Conservation (phyloP, 2,113 vertebrate species). For the Centropus bengalensis region DNA sequence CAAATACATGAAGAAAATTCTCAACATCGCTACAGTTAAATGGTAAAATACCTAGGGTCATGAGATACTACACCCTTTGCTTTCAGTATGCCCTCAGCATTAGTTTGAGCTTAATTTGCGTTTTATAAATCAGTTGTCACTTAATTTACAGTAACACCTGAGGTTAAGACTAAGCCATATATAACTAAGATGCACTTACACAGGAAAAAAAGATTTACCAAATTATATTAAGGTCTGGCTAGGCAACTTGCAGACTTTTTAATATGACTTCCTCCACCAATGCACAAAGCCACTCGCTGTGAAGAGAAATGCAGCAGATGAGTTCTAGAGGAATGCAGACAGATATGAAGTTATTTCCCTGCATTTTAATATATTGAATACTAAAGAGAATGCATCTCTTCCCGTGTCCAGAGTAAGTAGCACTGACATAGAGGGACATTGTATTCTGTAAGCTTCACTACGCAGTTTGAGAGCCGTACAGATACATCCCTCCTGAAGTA, state of each 20-base stretch:
- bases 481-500: background rate
- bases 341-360: background rate
- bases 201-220: background rate
- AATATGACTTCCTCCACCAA: background rate
- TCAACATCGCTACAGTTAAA: background rate
- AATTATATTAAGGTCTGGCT: background rate
- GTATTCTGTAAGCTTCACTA: background rate
- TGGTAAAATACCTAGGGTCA: background rate
- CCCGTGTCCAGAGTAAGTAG: background rate
- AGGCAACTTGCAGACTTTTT: background rate
- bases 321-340: background rate
- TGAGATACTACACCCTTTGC: background rate
- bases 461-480: background rate
- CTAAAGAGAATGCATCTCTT: background rate
- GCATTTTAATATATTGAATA: background rate
- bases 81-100: background rate
- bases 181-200: background rate
- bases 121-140: background rate
- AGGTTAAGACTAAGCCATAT: background rate
- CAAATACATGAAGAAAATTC: background rate
- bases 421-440: background rate
- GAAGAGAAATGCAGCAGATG: background rate
- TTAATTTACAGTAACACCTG: background rate
- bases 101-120: background rate
- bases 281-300: accelerated